These are phyloP conservation scores for Rhinoraja longicauda DNA, from an alignment of 2,797 vertebrate species.

Conservation along the genomic window DNA sequence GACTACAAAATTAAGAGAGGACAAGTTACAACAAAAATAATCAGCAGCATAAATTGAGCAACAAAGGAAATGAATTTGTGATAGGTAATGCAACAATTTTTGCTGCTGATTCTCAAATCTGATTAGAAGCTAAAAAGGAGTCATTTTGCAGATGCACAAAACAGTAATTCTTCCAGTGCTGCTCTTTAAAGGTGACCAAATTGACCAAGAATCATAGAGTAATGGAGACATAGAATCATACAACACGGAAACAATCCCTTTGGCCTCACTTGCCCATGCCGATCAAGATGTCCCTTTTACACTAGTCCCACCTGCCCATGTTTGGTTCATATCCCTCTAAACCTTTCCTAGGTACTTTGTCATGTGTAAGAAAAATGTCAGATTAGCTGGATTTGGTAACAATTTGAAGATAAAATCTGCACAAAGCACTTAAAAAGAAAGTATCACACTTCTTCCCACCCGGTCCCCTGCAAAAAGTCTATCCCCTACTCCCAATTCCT, in stretches of 20 bases:
- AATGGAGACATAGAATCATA: no score
- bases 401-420: neutral
- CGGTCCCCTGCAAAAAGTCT: no score
- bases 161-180: neutral
- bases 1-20: neutral
- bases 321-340: no score
- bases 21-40: neutral
- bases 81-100: neutral
- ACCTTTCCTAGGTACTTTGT: no score
- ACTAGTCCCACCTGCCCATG: no score
- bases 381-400: constrained; percentile 7
- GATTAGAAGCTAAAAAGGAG: neutral
- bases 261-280: no score
- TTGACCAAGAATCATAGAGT: no score
- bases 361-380: neutral
- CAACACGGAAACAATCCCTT: no score
- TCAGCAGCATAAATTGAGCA: neutral
- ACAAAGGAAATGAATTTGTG: neutral
- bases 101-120: neutral
- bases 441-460: no score
- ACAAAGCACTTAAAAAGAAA: neutral
- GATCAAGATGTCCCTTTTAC: no score
- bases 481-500: no score
- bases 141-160: neutral
- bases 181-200: neutral